Base-by-base conservation (phyloP, 2,797 vertebrate species). In the Esox lucius region DNA sequence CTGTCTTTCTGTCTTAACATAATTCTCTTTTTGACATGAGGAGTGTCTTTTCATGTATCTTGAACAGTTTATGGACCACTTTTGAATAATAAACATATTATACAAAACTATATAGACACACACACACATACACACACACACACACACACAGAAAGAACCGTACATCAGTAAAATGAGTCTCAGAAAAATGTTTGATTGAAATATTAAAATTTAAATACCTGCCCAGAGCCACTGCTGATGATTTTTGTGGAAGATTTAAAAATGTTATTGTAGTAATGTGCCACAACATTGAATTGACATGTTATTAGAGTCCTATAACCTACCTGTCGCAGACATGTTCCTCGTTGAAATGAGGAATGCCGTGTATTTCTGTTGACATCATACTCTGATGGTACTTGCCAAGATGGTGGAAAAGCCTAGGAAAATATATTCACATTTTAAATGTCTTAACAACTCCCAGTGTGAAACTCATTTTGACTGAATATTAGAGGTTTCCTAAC, bases 261-360 rank as follows among this genome's bases (percentile, higher is more conserved):
- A 48, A 56, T 67, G n/a, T 68, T 28, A 49, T 17, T 65, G 7
- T 24, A 59, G 9, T 12, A 33, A n/a, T 24, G 22, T 35, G 4
- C 13, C 33, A 61, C 65, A 39, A 39, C 17, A 67, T 7, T 35
- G 3, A 1, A 19, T n/a, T 3, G 9, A 42, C 39, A 26, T 22
- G 24, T 70, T 64, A 31, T 26, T 64, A 28, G 62, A 31, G 8
- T 59, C 2, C 53, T 65, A 31, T 26, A 17, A 5, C 28, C 26
- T 77, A 80, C 79, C 75, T 22, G 64, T 33, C 28, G 24, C 62
- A 62, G 26, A 31, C 65, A 72, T 46, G 16, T 64, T 62, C 53
- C 33, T 22, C 2, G 64, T 7, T 28, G 68, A 33, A 66, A 53
- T n/a, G 19, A 17, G 16, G 15, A 68, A 1, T 56, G 7, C 4